These are phyloP conservation scores for Sycophaga agraensis DNA, from an alignment of 1,140 invertebrate species.

Conservation along the genomic window DNA sequence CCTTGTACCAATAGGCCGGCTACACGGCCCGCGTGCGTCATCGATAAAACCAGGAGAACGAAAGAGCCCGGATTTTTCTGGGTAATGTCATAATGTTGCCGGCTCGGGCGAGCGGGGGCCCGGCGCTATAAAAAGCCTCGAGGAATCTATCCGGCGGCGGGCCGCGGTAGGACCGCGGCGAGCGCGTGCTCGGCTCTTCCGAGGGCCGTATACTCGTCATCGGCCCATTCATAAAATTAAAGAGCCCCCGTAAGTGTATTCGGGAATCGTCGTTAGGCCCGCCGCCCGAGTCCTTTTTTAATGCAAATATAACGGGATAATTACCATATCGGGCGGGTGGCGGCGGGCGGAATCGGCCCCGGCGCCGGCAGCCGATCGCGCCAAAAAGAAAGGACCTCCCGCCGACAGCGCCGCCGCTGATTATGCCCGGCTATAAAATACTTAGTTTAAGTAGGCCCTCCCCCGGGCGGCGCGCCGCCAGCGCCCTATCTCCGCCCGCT, in stretches of 20 bases:
- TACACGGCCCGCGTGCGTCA: too few relatives aligned
- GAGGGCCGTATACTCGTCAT: neutral
- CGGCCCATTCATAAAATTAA: conserved; percentile 23
- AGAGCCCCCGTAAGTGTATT: neutral
- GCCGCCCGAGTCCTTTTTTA: neutral
- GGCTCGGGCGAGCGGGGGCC: too few relatives aligned
- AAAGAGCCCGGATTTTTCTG: too few relatives aligned
- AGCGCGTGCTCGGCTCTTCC: too few relatives aligned
- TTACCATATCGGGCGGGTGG: conserved; percentile 24
- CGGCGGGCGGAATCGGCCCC: conserved; percentile 3
- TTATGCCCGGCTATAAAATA: conserved; percentile 13
- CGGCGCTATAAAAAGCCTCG: neutral
- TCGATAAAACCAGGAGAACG: too few relatives aligned
- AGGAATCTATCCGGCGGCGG: neutral
- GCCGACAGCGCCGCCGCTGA: too few relatives aligned
- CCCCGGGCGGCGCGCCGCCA: too few relatives aligned
- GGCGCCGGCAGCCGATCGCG: conserved; percentile 21
- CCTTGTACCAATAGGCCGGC: too few relatives aligned
- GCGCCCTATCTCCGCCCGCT: too few relatives aligned
- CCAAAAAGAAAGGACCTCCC: neutral
- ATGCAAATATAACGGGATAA: conserved; percentile 31
- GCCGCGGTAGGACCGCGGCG: too few relatives aligned
- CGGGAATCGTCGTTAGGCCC: conserved; percentile 12
- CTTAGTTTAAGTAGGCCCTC: conserved; percentile 23
- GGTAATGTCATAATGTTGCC: too few relatives aligned